phyloP scores from a whole-genome alignment of 2,888 invertebrate species.

The Eristalinus sepulchralis region DNA sequence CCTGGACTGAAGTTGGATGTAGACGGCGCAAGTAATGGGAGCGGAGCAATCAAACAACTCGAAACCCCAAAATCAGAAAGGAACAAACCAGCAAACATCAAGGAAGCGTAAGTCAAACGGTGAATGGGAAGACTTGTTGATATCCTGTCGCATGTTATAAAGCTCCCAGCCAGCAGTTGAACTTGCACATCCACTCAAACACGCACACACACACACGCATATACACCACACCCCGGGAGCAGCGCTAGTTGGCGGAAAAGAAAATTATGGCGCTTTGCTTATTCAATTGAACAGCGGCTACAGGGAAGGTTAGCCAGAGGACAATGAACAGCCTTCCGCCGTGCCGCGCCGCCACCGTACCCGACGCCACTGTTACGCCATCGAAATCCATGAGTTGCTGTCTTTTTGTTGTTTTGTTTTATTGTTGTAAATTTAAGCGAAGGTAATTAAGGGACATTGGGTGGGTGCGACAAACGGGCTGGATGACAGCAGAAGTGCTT shows the following conservation, averaged over 20 bases:
- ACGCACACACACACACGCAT: neutral
- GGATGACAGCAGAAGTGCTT: neutral
- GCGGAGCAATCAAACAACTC: neutral
- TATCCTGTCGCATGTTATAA: conserved; percentile 69
- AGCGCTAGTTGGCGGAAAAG: neutral
- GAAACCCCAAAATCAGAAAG: neutral
- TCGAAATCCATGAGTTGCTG: neutral
- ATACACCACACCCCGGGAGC: conserved; percentile 19
- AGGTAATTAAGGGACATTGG: conserved; percentile 31
- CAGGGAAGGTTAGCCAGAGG: neutral
- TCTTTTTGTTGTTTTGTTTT: neutral
- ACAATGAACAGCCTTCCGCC: neutral
- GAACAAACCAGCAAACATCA: neutral
- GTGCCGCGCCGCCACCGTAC: too few species aligned
- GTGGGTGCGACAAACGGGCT: neutral
- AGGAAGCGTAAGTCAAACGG: conserved; percentile 18
- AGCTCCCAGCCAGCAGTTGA: conserved; percentile 47
- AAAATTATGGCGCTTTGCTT: neutral
- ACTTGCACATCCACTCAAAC: conserved; percentile 16
- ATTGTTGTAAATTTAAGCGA: conserved; percentile 43
- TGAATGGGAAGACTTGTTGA: conserved; percentile 67
- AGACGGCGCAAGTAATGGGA: neutral
- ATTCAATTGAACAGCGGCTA: neutral
- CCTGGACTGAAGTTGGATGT: neutral
- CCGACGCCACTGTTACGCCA: too few species aligned